Conservation (phyloP, 2,888 invertebrate species). For the Eupelmus urozonus region DNA sequence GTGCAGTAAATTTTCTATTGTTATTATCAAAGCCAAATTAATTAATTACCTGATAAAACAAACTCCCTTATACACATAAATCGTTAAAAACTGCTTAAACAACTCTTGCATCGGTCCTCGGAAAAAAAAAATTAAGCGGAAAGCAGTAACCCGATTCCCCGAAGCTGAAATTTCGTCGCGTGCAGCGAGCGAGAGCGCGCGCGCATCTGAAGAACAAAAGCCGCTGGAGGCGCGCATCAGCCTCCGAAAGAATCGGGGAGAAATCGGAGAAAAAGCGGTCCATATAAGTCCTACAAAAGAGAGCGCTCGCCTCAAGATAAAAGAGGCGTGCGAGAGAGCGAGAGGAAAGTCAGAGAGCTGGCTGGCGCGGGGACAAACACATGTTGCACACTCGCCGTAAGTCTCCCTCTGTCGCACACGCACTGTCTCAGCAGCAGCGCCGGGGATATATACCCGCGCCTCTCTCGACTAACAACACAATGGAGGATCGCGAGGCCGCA, state of each 20-base stretch:
- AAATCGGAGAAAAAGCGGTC: slow-evolving; percentile 30
- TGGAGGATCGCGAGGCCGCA: slow-evolving; percentile 74
- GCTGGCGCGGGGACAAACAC: slow-evolving; percentile 75
- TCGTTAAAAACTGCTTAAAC: no score
- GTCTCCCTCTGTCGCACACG: slow-evolving; percentile 4
- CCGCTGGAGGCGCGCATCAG: no score
- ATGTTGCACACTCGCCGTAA: slow-evolving; percentile 73
- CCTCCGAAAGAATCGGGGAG: neutral
- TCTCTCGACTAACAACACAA: slow-evolving; percentile 75
- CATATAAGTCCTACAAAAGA: slow-evolving; percentile 37
- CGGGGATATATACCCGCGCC: neutral
- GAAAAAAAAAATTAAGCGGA: no score
- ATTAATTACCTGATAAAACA: no score
- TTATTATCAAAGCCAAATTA: no score
- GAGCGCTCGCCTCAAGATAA: slow-evolving; percentile 36
- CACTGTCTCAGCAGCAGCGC: neutral
- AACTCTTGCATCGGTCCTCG: no score
- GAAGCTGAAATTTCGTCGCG: no score
- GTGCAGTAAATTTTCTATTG: no score
- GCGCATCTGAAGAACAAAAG: no score
- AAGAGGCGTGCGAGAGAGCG: slow-evolving; percentile 13
- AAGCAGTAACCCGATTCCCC: no score
- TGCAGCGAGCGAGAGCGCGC: no score
- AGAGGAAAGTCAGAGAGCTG: slow-evolving; percentile 57
- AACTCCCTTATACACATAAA: no score